A percentile compares a stretch with the other conserved stretches of the same genome.
Conservation (phyloP, 2,888 invertebrate genomes). For the Julus scandinavius region DNA sequence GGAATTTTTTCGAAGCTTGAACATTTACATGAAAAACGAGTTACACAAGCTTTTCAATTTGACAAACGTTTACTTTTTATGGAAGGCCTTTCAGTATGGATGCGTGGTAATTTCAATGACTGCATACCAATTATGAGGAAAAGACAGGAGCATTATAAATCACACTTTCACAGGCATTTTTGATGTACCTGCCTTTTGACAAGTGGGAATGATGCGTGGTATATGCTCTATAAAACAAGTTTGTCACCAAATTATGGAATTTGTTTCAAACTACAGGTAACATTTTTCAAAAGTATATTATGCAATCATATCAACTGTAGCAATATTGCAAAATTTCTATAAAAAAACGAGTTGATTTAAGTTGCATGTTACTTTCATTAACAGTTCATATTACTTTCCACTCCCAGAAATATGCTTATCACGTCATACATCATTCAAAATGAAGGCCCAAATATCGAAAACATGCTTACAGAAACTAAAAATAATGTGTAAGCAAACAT, state of each 20-base stretch:
- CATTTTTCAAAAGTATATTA: too few relatives aligned
- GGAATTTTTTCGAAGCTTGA: background rate
- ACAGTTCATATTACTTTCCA: too few relatives aligned
- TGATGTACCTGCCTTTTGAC: background rate
- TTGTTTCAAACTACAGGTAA: too few relatives aligned
- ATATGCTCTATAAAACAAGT: background rate
- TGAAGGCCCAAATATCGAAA: too few relatives aligned
- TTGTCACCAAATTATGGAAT: background rate
- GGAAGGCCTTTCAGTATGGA: slow-evolving; percentile 28
- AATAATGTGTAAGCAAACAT: too few relatives aligned
- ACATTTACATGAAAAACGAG: slow-evolving; percentile 42
- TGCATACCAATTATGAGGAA: slow-evolving; percentile 26
- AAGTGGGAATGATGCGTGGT: background rate
- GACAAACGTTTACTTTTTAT: slow-evolving; percentile 39
- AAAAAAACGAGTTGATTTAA: too few relatives aligned
- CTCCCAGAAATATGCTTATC: too few relatives aligned
- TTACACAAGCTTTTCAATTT: slow-evolving; percentile 34
- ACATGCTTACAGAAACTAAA: too few relatives aligned
- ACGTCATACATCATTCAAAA: too few relatives aligned
- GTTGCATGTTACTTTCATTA: too few relatives aligned
- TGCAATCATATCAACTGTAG: too few relatives aligned
- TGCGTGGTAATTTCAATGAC: slow-evolving; percentile 30
- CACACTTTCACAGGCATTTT: background rate
- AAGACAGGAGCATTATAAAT: slow-evolving; percentile 12
- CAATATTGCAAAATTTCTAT: too few relatives aligned